Base-by-base conservation (phyloP, 2,888 invertebrate genomes). In the Serripes groenlandicus region DNA sequence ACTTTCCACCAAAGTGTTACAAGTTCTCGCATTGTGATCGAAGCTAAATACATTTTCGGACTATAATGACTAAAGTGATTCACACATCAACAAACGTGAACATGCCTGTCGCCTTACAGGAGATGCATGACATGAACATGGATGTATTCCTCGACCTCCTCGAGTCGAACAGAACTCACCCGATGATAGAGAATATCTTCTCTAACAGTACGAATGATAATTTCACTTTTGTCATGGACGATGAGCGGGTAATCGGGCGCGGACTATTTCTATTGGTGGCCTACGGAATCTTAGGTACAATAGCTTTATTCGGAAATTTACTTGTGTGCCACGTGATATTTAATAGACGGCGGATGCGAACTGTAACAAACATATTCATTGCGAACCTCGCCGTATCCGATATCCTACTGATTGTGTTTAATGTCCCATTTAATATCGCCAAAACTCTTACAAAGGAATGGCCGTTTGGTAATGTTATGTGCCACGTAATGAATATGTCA, bases 401-500 rank as follows among this genome's bases (percentile, higher is more conserved):
- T 82, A 79, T 94, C 5, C 70, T 92, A 28, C 86, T 94, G 28
- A 92, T 92, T 0, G 90, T 93, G 5, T 90, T 95, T 42, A 95
- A 95, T 84, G 94, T 95, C 28, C 95, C 95, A 2, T 94, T 95
- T 78, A 95, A 94, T 87, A 92, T 95, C 26, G 93, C 93, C 3
- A 88, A 95, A 9, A 91, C 94, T 66, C 88, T 95, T 23, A 78
- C 95, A 70, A 90, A 92, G 9, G 94, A 95, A 58, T 95, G 95
- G 95, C 94, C 94, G 1, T 95, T 95, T 79, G 95, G 95, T 0
- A 88, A 91, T 18, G 89, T 94, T 54, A 91, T 95, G 88, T 95
- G 95, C 85, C 92, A 93, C 64, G 81, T 94, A 49, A 92, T 95
- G 54, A 95, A 95, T 60, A 94, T 95, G 75, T 93, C 95, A 1